Evolutionary conservation across 2,888 invertebrate species (phyloP).

Genomic region (Drosophila anomalata): DNA sequence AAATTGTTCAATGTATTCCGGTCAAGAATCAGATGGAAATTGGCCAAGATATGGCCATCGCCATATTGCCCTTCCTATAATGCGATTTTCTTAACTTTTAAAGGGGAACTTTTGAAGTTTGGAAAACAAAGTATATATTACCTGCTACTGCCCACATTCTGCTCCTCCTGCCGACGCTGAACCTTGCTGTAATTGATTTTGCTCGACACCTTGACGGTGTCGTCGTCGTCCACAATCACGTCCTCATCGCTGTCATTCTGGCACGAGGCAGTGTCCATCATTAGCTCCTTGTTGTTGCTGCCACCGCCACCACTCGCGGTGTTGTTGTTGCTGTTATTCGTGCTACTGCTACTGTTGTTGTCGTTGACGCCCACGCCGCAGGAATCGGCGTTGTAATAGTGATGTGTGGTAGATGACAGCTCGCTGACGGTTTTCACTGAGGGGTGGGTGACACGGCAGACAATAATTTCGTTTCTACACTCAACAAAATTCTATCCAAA

Average conservation of each 20-base stretch:
- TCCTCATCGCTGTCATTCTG: slow-evolving; percentile 84
- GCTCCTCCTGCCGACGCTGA: slow-evolving; percentile 81
- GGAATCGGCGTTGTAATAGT: slow-evolving; percentile 83
- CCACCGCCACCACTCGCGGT: slow-evolving; percentile 44
- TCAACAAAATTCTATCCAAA: not conserved
- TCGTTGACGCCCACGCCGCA: slow-evolving; percentile 73
- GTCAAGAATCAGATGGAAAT: too few relatives aligned
- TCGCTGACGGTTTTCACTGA: slow-evolving; percentile 83
- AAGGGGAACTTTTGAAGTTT: too few relatives aligned
- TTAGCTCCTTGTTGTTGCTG: slow-evolving; percentile 72
- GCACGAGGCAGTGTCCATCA: slow-evolving; percentile 76
- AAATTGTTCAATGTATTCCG: too few relatives aligned
- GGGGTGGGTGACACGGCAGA: not conserved
- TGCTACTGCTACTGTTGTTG: slow-evolving; percentile 47
- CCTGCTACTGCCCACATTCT: slow-evolving; percentile 80
- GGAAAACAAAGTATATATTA: slow-evolving; percentile 21
- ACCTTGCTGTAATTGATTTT: slow-evolving; percentile 63
- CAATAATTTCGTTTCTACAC: not conserved
- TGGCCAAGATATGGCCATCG: too few relatives aligned
- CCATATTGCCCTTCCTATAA: too few relatives aligned
- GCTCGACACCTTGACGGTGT: slow-evolving; percentile 78
- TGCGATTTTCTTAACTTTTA: too few relatives aligned
- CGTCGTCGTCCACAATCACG: slow-evolving; percentile 84
- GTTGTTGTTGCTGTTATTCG: slow-evolving; percentile 56
- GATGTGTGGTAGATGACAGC: slow-evolving; percentile 83